Percentiles rank a stretch among this genome's conserved stretches.
Evolutionary conservation across 2,113 vertebrate genomes (phyloP).

Genomic region (Vidua macroura): DNA sequence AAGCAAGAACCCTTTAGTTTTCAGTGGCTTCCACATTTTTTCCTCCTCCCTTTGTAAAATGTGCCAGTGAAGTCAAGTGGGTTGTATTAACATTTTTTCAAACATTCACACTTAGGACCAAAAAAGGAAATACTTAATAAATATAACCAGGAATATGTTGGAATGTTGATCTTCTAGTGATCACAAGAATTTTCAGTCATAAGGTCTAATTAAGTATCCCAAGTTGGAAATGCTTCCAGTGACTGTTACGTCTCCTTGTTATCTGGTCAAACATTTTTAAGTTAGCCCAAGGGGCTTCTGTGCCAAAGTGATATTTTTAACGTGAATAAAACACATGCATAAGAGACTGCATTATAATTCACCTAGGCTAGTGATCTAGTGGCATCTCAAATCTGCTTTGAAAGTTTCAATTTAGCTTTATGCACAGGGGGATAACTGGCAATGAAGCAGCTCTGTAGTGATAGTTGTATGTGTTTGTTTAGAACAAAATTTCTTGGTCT

Average conservation of each 20-base stretch:
- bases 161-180: slow-evolving; percentile 39
- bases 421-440: background rate
- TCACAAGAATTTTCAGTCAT: slow-evolving; percentile 40
- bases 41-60: slow-evolving; percentile 24
- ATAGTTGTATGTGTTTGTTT: background rate
- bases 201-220: slow-evolving; percentile 24
- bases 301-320: background rate
- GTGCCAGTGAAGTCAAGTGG: slow-evolving; percentile 42
- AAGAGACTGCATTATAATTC: background rate
- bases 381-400: background rate
- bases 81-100: slow-evolving; percentile 45
- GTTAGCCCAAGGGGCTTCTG: background rate
- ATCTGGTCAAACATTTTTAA: slow-evolving; percentile 21
- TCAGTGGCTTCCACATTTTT: slow-evolving; percentile 59
- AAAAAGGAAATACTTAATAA: slow-evolving; percentile 63
- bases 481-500: background rate
- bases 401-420: background rate
- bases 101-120: slow-evolving; percentile 39
- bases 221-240: slow-evolving; percentile 6
- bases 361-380: background rate
- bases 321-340: background rate
- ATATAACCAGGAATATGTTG: slow-evolving; percentile 27
- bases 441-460: background rate
- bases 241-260: background rate
- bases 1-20: slow-evolving; percentile 35